Evolutionary conservation across 1,140 invertebrate species (phyloP), one percentile per base, ranked within the genome.

Genomic region (Pissodes strobi): DNA sequence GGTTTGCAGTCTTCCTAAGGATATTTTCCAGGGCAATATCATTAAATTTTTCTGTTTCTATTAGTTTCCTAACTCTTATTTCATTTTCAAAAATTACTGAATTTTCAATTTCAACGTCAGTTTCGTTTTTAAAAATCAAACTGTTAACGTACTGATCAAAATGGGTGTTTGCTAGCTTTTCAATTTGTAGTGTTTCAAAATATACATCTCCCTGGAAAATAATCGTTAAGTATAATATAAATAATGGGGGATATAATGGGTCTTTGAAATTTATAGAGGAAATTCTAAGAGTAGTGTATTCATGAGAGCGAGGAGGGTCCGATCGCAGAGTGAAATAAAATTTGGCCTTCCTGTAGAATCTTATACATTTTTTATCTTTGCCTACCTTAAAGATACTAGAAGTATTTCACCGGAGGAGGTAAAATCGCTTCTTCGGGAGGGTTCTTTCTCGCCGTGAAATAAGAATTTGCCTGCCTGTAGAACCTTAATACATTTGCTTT

Each of bases 41-140:
- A 39, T 78, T 78, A 0, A 78, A 15, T 22, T 55, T 55, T 18
- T 73, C 25, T 1, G 71, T 72, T 70, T 76, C 70, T 18, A 78
- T 67, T n/a, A 73, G 55, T 53, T 73, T 70, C 5, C 57, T 25
- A 2, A 77, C 75, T 25, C 38, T 48, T 3, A 77, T 64, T 46
- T 71, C 72, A 5, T 73, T 70, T 21, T 52, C 6, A 49, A 76
- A 77, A 64, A 69, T 72, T 10, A 61, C 8, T 17, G 38, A 39
- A 38, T 55, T 56, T 4, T 53, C 10, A n/a, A 76, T 61, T 15
- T 25, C 57, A n/a, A 72, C 13, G 39, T 67, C 27, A 8, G 64
- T 64, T 65, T 78, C 70, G 25, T 73, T 72, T 63, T 75, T 77
- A 25, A 64, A 73, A 15, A 78, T 53, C 2, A 76, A 15, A 45